Conservation (phyloP, 2,797 vertebrate genomes). For the Chiroxiphia lanceolata region DNA sequence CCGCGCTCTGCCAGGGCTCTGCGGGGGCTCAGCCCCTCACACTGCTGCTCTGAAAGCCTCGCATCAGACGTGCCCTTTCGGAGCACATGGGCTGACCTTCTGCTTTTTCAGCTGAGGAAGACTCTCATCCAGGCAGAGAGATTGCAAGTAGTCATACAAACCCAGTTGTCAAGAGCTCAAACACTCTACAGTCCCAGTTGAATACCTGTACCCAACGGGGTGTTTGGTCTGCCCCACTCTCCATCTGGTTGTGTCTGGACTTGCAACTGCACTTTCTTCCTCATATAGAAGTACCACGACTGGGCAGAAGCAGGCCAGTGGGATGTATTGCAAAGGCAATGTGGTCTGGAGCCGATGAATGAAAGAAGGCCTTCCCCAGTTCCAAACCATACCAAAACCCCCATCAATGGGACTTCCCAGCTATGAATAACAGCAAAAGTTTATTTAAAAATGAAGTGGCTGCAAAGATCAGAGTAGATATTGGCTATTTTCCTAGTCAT, state of each 20-base stretch:
- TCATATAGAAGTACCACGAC: neutral
- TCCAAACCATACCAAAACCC: neutral
- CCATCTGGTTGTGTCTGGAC: neutral
- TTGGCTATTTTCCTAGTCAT: too few species aligned
- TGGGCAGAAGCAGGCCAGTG: neutral
- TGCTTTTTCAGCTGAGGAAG: neutral
- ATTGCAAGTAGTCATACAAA: constrained; percentile 54
- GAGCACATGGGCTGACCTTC: neutral
- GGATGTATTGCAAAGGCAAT: neutral
- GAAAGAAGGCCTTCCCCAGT: neutral
- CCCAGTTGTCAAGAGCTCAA: too few species aligned
- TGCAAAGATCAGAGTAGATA: too few species aligned
- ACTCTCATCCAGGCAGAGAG: constrained; percentile 61
- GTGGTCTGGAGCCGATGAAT: neutral
- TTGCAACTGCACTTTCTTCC: neutral
- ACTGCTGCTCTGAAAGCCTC: neutral
- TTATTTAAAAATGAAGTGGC: too few species aligned
- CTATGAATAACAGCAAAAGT: too few species aligned
- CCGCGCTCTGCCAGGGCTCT: neutral
- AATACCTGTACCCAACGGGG: neutral
- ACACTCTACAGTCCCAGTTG: too few species aligned
- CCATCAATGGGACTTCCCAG: neutral
- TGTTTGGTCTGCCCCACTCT: neutral
- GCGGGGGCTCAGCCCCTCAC: neutral
- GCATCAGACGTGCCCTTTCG: neutral